Evolutionary conservation across 2,888 invertebrate genomes (phyloP).

Genomic region (Vandiemenella viatica): DNA sequence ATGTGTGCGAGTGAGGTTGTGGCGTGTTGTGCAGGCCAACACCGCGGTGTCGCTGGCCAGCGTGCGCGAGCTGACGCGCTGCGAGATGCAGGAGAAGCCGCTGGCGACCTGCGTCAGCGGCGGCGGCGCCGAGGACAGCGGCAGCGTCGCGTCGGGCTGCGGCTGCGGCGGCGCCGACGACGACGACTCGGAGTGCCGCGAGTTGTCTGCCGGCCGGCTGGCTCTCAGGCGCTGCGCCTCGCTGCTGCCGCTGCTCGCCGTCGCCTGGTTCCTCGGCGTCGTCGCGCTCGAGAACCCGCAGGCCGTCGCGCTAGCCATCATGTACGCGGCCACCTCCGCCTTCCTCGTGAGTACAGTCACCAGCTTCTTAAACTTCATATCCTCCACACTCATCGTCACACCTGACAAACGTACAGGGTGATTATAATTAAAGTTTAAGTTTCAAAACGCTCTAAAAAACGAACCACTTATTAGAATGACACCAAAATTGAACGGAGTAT

Average conservation of each 20-base stretch:
- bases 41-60: background rate
- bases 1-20: too few species aligned
- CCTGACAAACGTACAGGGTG: too few species aligned
- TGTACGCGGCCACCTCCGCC: conserved; percentile 24
- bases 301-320: conserved; percentile 24
- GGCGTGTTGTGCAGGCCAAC: too few species aligned
- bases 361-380: too few species aligned
- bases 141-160: background rate
- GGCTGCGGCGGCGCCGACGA: conserved; percentile 8
- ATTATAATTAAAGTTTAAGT: too few species aligned
- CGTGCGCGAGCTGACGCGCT: conserved; percentile 21
- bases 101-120: conserved; percentile 20
- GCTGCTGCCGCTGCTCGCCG: conserved; percentile 52
- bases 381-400: too few species aligned
- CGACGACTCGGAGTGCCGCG: conserved; percentile 10
- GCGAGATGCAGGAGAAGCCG: conserved; percentile 22
- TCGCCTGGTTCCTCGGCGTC: conserved; percentile 60
- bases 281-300: conserved; percentile 52
- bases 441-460: too few species aligned
- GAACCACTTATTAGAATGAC: too few species aligned
- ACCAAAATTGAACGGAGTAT: too few species aligned
- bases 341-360: conserved; percentile 23
- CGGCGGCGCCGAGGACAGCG: conserved; percentile 10
- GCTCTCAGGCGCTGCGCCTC: conserved; percentile 37
- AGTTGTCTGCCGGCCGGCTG: conserved; percentile 12